Conservation (phyloP, 2,113 vertebrate genomes). For the Hemicordylus capensis region DNA sequence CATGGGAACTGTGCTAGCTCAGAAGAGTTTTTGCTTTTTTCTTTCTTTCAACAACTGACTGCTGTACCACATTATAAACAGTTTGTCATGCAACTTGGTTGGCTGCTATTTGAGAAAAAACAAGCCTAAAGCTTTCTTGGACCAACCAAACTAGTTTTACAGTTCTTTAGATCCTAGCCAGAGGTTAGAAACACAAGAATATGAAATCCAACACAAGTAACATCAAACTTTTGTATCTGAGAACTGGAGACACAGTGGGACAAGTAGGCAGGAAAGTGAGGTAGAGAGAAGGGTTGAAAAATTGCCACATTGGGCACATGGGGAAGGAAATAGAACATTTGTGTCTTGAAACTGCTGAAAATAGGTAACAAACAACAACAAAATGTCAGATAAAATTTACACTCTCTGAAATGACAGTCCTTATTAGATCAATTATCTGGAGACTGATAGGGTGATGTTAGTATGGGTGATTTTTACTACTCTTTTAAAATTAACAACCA, state of each 20-base stretch:
- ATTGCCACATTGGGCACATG: neutral
- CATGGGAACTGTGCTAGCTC: neutral
- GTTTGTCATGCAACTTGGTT: neutral
- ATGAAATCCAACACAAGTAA: neutral
- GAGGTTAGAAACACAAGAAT: neutral
- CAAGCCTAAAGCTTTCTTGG: neutral
- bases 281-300: neutral
- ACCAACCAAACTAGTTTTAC: neutral
- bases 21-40: neutral
- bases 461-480: neutral
- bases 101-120: neutral
- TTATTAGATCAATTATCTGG: neutral
- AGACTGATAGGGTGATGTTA: neutral
- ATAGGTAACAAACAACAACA: too few relatives aligned
- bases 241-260: neutral
- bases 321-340: neutral
- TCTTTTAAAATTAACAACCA: neutral
- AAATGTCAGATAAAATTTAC: neutral
- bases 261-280: neutral
- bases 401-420: neutral
- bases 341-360: neutral
- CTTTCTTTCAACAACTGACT: constrained; percentile 22
- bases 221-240: neutral
- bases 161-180: constrained; percentile 5
- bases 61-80: neutral